Evolutionary conservation across 1,140 invertebrate genomes (phyloP).

Genomic region (Musca domestica): DNA sequence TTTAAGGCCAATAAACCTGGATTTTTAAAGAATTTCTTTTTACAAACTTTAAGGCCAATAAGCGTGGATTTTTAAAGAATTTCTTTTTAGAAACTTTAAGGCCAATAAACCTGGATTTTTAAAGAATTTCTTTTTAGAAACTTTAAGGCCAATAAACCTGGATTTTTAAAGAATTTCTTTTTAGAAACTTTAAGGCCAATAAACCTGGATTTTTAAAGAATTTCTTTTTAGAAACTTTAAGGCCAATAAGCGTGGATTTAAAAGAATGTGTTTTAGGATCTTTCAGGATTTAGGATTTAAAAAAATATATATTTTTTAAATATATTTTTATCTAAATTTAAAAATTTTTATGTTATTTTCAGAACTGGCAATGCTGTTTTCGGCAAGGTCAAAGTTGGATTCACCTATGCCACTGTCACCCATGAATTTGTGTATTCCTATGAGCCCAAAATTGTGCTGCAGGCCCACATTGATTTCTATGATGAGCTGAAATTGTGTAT

Average conservation of each 20-base stretch:
- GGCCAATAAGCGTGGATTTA: too few species aligned
- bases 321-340: too few species aligned
- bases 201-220: not conserved
- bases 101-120: not conserved
- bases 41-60: too few species aligned
- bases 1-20: too few species aligned
- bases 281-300: not conserved
- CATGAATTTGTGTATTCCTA: constrained; percentile 69
- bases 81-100: not conserved
- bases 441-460: constrained; percentile 71
- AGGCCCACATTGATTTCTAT: constrained; percentile 79
- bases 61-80: too few species aligned
- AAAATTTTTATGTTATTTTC: constrained; percentile 30
- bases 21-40: too few species aligned
- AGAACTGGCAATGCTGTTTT: constrained; percentile 70
- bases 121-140: too few species aligned
- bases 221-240: too few species aligned
- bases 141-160: too few species aligned
- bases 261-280: too few species aligned
- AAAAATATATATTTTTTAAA: too few species aligned
- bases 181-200: not conserved
- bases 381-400: constrained; percentile 66
- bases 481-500: constrained; percentile 75
- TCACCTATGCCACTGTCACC: constrained; percentile 67
- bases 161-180: too few species aligned